Conservation (phyloP, 2,113 vertebrate genomes). For the Antigone vipio region DNA sequence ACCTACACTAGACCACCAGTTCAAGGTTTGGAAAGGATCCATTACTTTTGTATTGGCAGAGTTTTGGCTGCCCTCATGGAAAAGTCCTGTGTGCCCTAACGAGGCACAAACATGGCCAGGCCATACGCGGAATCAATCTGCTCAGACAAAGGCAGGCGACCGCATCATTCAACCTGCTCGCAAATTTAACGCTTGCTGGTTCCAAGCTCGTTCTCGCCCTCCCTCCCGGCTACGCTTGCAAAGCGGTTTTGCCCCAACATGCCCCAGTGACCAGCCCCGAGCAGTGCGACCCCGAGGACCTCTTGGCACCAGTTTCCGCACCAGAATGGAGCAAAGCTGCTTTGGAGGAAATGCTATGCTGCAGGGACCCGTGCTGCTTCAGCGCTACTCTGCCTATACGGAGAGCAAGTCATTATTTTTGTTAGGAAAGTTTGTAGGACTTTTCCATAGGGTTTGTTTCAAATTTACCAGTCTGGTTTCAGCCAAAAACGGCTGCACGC, state of each 20-base stretch:
- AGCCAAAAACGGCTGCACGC: not conserved
- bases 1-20: not conserved
- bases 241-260: fast-evolving
- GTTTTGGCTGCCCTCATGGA: slow-evolving; percentile 22
- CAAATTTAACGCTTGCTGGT: fast-evolving
- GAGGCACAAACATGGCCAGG: not conserved
- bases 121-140: fast-evolving
- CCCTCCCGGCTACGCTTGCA: not conserved
- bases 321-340: not conserved
- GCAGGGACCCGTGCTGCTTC: not conserved
- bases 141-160: not conserved
- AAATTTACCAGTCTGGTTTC: not conserved
- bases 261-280: not conserved
- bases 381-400: not conserved
- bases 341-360: not conserved
- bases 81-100: not conserved
- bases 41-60: not conserved
- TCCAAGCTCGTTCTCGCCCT: not conserved
- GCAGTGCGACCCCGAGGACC: not conserved
- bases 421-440: not conserved
- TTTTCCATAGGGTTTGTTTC: slow-evolving; percentile 37
- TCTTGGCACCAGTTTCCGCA: not conserved
- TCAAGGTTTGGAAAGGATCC: not conserved
- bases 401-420: not conserved
- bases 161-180: fast-evolving